A percentile compares a stretch with the other conserved stretches of the same genome.
phyloP scores from a whole-genome alignment of 1,140 invertebrate species.

The Nasonia vitripennis region DNA sequence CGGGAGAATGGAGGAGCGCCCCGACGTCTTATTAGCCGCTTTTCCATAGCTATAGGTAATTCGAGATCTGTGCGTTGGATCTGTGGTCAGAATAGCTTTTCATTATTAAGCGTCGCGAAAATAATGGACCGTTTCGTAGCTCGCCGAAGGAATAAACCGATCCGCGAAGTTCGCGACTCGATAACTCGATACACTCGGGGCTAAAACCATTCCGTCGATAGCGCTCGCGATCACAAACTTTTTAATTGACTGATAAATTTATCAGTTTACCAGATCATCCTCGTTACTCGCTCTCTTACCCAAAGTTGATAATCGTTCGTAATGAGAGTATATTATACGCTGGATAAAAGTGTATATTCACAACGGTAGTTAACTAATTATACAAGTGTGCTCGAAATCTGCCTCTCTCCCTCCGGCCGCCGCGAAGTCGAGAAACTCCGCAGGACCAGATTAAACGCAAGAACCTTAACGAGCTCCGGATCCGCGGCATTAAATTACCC shows the following conservation, averaged over 20 bases:
- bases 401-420: background rate
- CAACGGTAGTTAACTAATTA: background rate
- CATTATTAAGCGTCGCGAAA: background rate
- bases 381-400: background rate
- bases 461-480: background rate
- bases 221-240: too few relatives aligned
- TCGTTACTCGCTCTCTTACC: too few relatives aligned
- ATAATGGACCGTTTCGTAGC: too few relatives aligned
- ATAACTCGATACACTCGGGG: too few relatives aligned
- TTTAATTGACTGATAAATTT: too few relatives aligned
- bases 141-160: too few relatives aligned
- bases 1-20: background rate
- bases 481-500: conserved; percentile 4
- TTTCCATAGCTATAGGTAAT: background rate
- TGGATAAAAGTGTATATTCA: too few relatives aligned
- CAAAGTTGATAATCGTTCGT: background rate
- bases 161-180: too few relatives aligned
- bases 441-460: background rate
- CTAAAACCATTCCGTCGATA: too few relatives aligned
- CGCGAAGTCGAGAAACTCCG: background rate
- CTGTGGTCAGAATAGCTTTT: background rate
- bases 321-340: background rate
- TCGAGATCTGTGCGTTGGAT: background rate
- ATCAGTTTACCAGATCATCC: too few relatives aligned
- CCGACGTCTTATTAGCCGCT: conserved; percentile 32